Conservation (phyloP, 2,888 invertebrate species). For the Biston betularia region DNA sequence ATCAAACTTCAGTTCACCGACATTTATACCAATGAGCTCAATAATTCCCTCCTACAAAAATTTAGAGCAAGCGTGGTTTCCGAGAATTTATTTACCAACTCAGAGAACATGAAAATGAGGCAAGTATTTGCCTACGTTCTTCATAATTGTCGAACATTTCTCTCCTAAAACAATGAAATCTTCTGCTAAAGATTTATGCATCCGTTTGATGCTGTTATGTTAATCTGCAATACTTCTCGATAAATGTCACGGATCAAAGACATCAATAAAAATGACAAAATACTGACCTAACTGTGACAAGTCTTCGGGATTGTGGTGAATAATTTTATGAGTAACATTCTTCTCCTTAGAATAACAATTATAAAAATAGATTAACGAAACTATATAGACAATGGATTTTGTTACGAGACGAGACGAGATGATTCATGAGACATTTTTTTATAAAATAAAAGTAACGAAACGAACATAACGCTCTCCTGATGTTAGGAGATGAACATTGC, state of each 20-base stretch:
- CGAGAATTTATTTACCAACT: not conserved
- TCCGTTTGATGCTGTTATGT: slow-evolving; percentile 73
- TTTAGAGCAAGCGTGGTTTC: not conserved
- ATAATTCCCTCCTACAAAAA: not conserved
- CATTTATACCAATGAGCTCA: not conserved
- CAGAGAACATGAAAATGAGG: slow-evolving; percentile 37
- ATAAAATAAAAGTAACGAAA: too few relatives aligned
- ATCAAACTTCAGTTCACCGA: not conserved
- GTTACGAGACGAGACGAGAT: slow-evolving; percentile 55
- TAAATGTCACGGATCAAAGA: slow-evolving; percentile 77
- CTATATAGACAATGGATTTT: slow-evolving; percentile 37
- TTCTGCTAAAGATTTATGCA: slow-evolving; percentile 63
- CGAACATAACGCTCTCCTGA: too few relatives aligned
- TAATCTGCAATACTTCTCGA: slow-evolving; percentile 70
- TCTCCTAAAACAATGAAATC: slow-evolving; percentile 63
- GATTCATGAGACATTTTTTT: slow-evolving; percentile 45
- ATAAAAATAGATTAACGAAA: slow-evolving; percentile 70
- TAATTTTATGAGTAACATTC: slow-evolving; percentile 67
- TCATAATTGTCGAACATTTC: slow-evolving; percentile 57
- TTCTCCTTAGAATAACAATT: slow-evolving; percentile 67
- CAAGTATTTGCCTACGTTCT: slow-evolving; percentile 21
- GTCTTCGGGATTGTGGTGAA: slow-evolving; percentile 70
- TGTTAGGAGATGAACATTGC: too few relatives aligned
- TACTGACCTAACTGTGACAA: slow-evolving; percentile 74
- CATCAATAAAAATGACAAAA: slow-evolving; percentile 76